Evolutionary conservation across 2,797 vertebrate genomes (phyloP), one percentile per base, ranked within the genome.

Genomic region (Chrysocyon brachyurus): DNA sequence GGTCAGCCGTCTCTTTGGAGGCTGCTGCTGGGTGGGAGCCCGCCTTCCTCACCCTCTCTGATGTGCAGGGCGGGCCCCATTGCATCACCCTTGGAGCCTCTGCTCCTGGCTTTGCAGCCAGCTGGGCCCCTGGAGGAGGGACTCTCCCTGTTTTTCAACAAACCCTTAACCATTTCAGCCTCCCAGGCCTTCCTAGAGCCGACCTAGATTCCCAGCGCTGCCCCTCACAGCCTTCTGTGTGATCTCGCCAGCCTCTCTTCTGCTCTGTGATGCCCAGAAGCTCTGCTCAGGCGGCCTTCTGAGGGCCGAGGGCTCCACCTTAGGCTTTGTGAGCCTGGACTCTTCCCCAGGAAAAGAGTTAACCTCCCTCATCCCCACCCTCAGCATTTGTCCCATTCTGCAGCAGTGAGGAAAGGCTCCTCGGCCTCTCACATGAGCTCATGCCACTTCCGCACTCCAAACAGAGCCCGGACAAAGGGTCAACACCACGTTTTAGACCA

Each of bases 131-230:
- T 98, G 94, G 98, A 98, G 98, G 96, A 98, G 95, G 88, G 96
- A 97, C 97, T 97, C 96, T 98, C 97, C 97, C 96, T 98, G 98
- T 98, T 98, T 98, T 98, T 97, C 97, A 97, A 87, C 77, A 97
- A 97, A 68, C 85, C 49, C 10, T 98, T 98, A 98, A 98, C 98
- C 91, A 57, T 98, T 98, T 98, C 97, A 57, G 16, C 68, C 66
- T 97, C 96, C 59, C 52, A 17, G 24, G 33, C 59, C 57, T 97
- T 59, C 54, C 68, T 33, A 4, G 10, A 33, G 64, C 49, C 28
- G 52, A 57, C 17, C 12, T 63, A 40, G 84, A 63, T 88, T 73
- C 68, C 72, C 56, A n/a, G 68, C 49, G 7, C 77, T 68, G 66
- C 12, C 56, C 52, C 70, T 81, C n/a, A 14, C 1, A 17, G 21